Conservation (phyloP, 1,140 invertebrate genomes). For the Procambarus clarkii region DNA sequence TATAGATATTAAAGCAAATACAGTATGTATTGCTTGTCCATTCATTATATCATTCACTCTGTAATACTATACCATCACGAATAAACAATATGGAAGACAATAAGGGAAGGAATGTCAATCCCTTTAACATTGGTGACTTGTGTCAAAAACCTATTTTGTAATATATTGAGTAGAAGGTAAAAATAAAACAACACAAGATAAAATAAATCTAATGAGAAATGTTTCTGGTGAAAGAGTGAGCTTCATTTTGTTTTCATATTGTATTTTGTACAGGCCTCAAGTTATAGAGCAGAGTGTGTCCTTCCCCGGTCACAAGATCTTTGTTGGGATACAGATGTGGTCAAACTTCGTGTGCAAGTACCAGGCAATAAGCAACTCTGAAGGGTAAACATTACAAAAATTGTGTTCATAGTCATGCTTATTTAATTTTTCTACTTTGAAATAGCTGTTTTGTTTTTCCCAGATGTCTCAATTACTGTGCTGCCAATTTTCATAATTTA, state of each 20-base stretch:
- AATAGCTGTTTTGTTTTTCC: neutral
- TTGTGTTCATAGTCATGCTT: neutral
- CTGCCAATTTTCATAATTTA: neutral
- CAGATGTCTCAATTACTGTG: neutral
- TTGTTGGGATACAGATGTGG: slow-evolving; percentile 61
- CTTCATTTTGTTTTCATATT: neutral
- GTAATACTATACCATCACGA: too few species aligned
- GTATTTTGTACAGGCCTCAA: slow-evolving; percentile 35
- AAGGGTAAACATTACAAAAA: slow-evolving; percentile 31
- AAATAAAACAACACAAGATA: too few species aligned
- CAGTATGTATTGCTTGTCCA: too few species aligned
- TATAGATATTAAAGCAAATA: too few species aligned
- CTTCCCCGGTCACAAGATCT: slow-evolving; percentile 53
- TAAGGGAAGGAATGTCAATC: too few species aligned
- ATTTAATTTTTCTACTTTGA: neutral
- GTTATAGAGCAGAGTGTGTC: slow-evolving; percentile 43
- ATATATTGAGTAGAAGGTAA: too few species aligned
- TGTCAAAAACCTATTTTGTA: too few species aligned
- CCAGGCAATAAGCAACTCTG: slow-evolving; percentile 60
- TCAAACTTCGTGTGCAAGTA: slow-evolving; percentile 62
- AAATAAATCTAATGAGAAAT: too few species aligned
- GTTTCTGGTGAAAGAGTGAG: too few species aligned
- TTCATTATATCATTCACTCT: too few species aligned
- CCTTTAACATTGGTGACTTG: too few species aligned
- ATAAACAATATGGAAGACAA: too few species aligned